Evolutionary conservation across 2,113 vertebrate species (phyloP), one percentile per base, ranked within the genome.

Genomic region (Phaethon lepturus): DNA sequence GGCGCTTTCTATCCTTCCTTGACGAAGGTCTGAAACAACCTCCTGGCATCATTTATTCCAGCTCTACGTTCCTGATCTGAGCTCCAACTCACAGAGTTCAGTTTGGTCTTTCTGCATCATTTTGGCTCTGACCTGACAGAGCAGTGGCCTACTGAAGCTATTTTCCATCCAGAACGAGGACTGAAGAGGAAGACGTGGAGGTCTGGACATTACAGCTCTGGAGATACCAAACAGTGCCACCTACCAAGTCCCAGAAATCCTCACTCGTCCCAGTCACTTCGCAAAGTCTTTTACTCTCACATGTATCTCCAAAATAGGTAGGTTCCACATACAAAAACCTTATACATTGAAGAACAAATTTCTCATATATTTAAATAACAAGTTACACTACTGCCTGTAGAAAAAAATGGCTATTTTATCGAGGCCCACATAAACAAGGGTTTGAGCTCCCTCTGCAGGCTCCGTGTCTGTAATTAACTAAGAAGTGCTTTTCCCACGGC

Each of bases 401-500:
- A 73, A 89, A 84, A 94, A 95, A 94, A 89, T 7, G 28, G 44
- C 55, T 69, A 3, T 68, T 79, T 91, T 91, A 95, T 64, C 89
- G 77, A 97, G 86, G 38, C n/a, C 72, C 74, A 96, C 76, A 93
- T 96, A 97, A 96, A 96, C 92, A 96, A 97, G 95, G 97, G 86
- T 83, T 97, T 97, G 96, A 97, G 97, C 96, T 97, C 97, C 97
- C 96, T 97, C 97, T 97, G 85, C 96, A 97, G 96, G 97, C 90
- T 92, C 73, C 24, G 3, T 58, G 69, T 95, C 94, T 96, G 97
- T 93, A 97, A 97, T 96, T 97, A 97, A 95, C 64, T 45, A 95
- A 95, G 71, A 88, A 86, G 93, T 62, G 78, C 53, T 96, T 81
- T 96, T 94, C 95, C 76, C 82, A 96, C 33, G 33, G 88, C 94